Percentiles rank a stretch among this genome's conserved stretches.
Evolutionary conservation across 30 jellyfish, hydroid and myxozoan genomes (phyloP).

Genomic region (Mastigias papua): DNA sequence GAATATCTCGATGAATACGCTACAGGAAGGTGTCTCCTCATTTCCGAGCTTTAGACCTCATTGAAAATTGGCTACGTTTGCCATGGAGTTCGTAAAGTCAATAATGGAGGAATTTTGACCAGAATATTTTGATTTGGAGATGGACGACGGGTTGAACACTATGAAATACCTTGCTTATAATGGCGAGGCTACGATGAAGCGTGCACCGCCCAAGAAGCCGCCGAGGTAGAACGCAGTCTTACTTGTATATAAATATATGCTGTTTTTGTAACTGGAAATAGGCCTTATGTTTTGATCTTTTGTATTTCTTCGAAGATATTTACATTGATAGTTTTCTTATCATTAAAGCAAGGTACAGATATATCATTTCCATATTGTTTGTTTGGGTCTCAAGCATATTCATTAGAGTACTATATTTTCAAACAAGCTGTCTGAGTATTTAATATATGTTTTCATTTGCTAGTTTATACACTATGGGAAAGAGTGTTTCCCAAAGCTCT

Average conservation of each 20-base stretch:
- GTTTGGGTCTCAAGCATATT: no score
- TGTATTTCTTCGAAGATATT: not conserved
- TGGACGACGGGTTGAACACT: not conserved
- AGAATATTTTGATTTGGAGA: not conserved
- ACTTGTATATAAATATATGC: not conserved
- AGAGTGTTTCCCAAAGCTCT: no score
- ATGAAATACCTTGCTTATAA: not conserved
- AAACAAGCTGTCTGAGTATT: not conserved
- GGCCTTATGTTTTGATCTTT: not conserved
- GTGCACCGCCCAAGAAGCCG: constrained; percentile 76
- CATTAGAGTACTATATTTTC: not conserved
- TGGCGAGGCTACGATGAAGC: constrained; percentile 44
- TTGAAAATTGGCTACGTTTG: not conserved
- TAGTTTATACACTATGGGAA: not conserved
- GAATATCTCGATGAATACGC: constrained; percentile 13
- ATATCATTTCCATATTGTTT: no score
- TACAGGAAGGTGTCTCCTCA: constrained; percentile 3
- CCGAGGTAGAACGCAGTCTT: constrained; percentile 40
- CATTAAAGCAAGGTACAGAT: not conserved
- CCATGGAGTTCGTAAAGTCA: not conserved
- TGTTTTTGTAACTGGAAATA: no score
- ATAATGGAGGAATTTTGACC: not conserved
- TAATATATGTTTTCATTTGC: not conserved
- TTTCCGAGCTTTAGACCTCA: not conserved
- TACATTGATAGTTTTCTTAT: no score